A percentile compares a stretch with the other conserved stretches of the same genome.
Evolutionary conservation across 2,797 vertebrate genomes (phyloP).

Genomic region (Tamandua tetradactyla): DNA sequence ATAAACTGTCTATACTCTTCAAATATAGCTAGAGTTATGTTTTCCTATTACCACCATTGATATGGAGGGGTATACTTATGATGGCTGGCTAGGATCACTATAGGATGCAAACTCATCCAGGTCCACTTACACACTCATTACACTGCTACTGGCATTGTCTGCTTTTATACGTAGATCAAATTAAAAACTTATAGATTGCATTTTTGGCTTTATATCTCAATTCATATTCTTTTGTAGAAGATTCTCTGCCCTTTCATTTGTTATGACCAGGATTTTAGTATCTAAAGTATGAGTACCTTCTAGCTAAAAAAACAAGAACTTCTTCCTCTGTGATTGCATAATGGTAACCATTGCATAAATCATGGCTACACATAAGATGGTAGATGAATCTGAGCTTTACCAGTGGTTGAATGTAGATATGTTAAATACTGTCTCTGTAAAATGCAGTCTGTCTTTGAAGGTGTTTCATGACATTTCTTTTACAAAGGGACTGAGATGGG

Average conservation of each 20-base stretch:
- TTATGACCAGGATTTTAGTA: neutral
- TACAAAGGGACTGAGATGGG: neutral
- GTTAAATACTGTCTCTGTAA: neutral
- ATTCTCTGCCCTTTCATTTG: neutral
- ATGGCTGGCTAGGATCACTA: neutral
- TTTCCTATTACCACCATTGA: neutral
- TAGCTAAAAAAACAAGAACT: neutral
- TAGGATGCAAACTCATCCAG: neutral
- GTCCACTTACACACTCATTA: neutral
- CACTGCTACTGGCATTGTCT: neutral
- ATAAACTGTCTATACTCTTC: neutral
- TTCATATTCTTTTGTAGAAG: neutral
- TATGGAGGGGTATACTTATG: neutral
- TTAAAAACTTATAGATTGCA: neutral
- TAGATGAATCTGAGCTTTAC: neutral
- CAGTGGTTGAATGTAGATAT: neutral
- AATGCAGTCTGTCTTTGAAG: neutral
- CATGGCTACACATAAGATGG: neutral
- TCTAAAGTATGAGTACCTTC: neutral
- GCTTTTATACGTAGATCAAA: neutral
- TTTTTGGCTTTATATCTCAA: neutral
- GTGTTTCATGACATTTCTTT: constrained; percentile 1
- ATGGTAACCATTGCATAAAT: neutral
- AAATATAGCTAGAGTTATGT: neutral
- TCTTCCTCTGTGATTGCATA: constrained; percentile 2